Base-by-base conservation (phyloP, 1,140 invertebrate genomes). In the Formica selysi region DNA sequence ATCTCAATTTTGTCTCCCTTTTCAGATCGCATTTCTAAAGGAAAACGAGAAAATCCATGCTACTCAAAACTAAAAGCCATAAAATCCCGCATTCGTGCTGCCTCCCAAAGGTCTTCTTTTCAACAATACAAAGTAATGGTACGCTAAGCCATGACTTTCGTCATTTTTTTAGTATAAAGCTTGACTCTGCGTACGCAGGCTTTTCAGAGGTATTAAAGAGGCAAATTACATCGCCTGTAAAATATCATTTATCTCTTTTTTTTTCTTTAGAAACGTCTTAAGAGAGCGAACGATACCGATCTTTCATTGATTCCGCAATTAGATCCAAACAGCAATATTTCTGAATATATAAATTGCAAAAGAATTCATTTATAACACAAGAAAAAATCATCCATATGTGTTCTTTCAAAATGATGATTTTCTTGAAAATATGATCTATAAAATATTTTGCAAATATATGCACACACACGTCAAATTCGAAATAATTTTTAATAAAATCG, bases 11-110 rank as follows among this genome's bases (percentile, higher is more conserved):
- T 78, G 81, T 85, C 41, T 73, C 62, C 38, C 73, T 65, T 76
- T 85, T 85, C 73, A 85, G 74, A 78, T 78, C 71, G 73, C 61
- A 67, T 85, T 85, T 85, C 81, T 85, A 85, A 78, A 85, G 81
- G 73, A 61, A 67, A 76, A 78, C 74, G 81, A 76, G 81, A 78
- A 85, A 78, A 83, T 61, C 51, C 22, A 38, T 36, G 79, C 36
- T 61, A 70, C 79, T 83, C 79, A 74, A 83, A 83, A 83, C 68
- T 83, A 73, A 83, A 62, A 83, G 54, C 79, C 79, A 83, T 26
- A 38, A 74, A 83, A 68, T 74, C 68, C 48, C 41, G 54, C 54
- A 73, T 41, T 74, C 36, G 22, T 22, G 29, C 51, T 32, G 8
- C 41, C 29, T 61, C 79, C 48, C 22, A 74, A 48, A 44, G 57